These are phyloP conservation scores for Diglossa cyanea DNA, from an alignment of 2,797 vertebrate species.

Conservation along the genomic window DNA sequence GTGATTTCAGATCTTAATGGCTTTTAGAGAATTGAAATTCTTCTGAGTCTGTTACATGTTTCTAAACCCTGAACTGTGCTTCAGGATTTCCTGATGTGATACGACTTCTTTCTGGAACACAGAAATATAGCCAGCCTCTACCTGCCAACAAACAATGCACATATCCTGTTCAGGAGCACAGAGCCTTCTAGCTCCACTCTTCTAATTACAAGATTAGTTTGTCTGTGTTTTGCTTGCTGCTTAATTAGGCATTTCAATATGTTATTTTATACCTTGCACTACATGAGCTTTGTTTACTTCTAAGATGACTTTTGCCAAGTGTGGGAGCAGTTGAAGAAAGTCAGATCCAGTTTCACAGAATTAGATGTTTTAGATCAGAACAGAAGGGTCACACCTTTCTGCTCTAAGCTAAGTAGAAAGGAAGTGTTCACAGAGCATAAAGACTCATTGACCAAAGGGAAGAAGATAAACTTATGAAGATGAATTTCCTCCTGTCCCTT, in stretches of 20 bases:
- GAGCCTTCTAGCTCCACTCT: neutral
- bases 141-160: neutral
- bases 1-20: neutral
- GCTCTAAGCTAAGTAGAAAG: neutral
- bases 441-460: neutral
- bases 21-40: neutral
- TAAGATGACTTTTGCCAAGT: neutral
- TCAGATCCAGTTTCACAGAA: neutral
- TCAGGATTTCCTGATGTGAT: neutral
- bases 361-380: neutral
- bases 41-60: neutral
- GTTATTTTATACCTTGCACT: neutral
- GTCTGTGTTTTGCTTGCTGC: neutral
- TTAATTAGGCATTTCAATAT: neutral
- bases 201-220: neutral
- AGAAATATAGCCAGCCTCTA: neutral
- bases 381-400: neutral
- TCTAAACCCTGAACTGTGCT: neutral
- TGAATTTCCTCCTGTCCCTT: neutral
- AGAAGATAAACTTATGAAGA: neutral
- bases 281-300: neutral
- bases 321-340: neutral
- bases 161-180: neutral
- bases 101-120: neutral
- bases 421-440: neutral